These are phyloP conservation scores for Pentamera pediparva DNA, from an alignment of 53 echinoderm and acorn worm species.

Conservation along the genomic window DNA sequence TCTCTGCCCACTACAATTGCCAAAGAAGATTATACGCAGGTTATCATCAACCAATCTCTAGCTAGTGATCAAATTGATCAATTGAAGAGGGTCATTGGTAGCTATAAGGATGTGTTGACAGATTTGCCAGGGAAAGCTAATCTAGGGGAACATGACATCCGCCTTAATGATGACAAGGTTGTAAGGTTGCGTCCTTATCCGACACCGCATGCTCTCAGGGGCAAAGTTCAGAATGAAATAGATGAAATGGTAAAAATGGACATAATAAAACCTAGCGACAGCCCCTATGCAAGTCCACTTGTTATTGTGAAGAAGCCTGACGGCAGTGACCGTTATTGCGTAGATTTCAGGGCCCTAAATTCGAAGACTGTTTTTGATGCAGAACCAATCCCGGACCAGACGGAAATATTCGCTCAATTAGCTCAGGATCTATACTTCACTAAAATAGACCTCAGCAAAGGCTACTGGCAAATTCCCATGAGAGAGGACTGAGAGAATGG, in stretches of 20 bases:
- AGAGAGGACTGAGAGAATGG: constrained; percentile 30
- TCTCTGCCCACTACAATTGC: not conserved
- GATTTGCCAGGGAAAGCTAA: constrained; percentile 41
- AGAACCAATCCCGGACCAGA: constrained; percentile 32
- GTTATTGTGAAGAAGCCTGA: not conserved
- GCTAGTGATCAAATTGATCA: not conserved
- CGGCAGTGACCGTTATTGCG: not conserved
- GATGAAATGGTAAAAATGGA: constrained; percentile 33
- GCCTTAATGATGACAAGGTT: constrained; percentile 26
- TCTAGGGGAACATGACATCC: constrained; percentile 29
- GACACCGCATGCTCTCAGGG: constrained; percentile 38
- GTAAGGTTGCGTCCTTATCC: constrained; percentile 40
- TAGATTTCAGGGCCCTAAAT: constrained; percentile 11
- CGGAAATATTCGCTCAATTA: constrained; percentile 30
- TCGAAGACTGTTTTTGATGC: constrained; percentile 35
- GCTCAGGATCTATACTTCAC: constrained; percentile 24
- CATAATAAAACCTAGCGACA: not conserved
- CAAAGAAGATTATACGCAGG: constrained; percentile 16
- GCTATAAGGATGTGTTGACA: constrained; percentile 25
- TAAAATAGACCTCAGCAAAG: constrained; percentile 38
- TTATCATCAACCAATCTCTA: not conserved
- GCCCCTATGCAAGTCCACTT: not conserved
- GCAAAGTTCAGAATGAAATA: constrained; percentile 32
- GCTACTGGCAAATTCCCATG: constrained; percentile 60
- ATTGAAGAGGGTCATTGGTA: not conserved